Base-by-base conservation (phyloP, 1,140 invertebrate genomes). In the Patella vulgata region DNA sequence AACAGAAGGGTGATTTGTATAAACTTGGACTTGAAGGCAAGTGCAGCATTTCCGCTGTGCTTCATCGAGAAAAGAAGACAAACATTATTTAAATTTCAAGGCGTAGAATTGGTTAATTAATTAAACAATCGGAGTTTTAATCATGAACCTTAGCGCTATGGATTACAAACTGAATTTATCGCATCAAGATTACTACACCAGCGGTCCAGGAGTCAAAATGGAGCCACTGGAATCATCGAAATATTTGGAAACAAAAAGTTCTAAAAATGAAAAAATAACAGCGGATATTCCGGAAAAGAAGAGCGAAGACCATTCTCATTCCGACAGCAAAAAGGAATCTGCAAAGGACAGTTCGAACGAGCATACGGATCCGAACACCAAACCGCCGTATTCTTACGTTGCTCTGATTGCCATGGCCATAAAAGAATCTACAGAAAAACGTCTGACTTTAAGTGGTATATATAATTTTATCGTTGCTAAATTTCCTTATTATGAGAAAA, bases 391-490 rank as follows among this genome's bases (percentile, higher is more conserved):
- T 73, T 87, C 86, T 1, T 89, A 89, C 71, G 89, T 90, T 4
- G 88, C 89, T 11, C 78, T 89, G 2, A 89, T 90, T 44, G 86
- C 87, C 21, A 89, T 89, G 89, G 88, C 88, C 31, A 89, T 89
- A 56, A 82, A 84, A 52, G 82, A 83, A 43, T 82, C 86, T 1
- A 80, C 85, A 1, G 87, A 88, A 43, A 84, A 87, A 53, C 79
- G 84, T 30, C 69, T 86, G 4, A 88, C 87, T 0, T 70, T 88
- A 4, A 86, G 82, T 48, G 87, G 85, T 23, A 84, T 84, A 21
- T 82, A 82, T 52, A 77, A 82, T 55, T 82, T 72, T 60, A 84
- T 84, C 58, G 72, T 80, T 31, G 72, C 70, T 47, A 79, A 78
- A 40, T 84, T 83, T 69, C 82, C 82, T 0, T 84, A 82, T 57